Evolutionary conservation across 2,113 vertebrate genomes (phyloP), one percentile per base, ranked within the genome.

Genomic region (Montifringilla adamsi): DNA sequence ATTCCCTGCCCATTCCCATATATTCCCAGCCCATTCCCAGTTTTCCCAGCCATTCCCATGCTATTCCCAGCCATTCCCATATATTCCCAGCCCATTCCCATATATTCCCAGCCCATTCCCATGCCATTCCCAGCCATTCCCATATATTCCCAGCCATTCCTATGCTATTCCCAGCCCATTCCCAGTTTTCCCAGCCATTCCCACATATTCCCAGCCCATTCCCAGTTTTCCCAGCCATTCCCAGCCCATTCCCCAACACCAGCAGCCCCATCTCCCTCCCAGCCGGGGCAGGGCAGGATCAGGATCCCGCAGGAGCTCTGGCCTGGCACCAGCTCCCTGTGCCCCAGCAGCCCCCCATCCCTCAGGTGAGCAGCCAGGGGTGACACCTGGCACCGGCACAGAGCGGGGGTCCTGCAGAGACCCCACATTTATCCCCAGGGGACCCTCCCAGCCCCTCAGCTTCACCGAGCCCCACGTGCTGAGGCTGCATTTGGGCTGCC

Each of bases 231-330:
- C 39, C 39, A 41, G 11, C 39, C 13, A 37, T 18, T 44, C 43
- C 43, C 43, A 18, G 43, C 28, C 47, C 30, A 55, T 55, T 31
- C 53, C 53, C 53, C 20, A 11, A 5, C 53, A 31, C 33, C 91
- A 88, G 47, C 74, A 44, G 76, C n/a, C 77, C 90, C 90, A 60
- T 11, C 68, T 79, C 86, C 4, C 67, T 76, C 93, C 89, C 70
- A 13, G 22, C 37, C 2, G 33, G 30, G 4, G 43, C 85, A 60
- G 66, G 35, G 35, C 50, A 49, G 37, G 41, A 10, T 31, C 68
- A 11, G 78, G 33, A 46, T 10, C 15, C 0, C 0, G 0, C 76
- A 15, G 66, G 4, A 47, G 4, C 70, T 50, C 78, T 18, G 67
- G 17, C 19, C 28, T 7, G 6, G 10, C 52, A 14, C 6, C 70